Base-by-base conservation (phyloP, 1,140 invertebrate genomes). In the Agraylea sexmaculata region DNA sequence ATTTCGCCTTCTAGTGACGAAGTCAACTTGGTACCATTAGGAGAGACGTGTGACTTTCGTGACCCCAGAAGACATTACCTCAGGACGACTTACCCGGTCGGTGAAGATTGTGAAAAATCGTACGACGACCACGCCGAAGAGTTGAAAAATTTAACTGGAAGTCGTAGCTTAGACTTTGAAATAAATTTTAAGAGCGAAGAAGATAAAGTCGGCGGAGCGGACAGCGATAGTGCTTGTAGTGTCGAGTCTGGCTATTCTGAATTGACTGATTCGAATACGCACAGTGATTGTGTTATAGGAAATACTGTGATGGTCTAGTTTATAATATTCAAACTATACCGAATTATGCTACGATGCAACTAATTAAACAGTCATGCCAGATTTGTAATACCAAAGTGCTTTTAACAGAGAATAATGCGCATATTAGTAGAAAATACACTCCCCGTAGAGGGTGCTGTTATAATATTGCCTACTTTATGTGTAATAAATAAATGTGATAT, bases 211-310 rank as follows among this genome's bases (percentile, higher is more conserved):
- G 55, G 56, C 18, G 66, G 65, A 16, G n/a, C n/a, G n/a, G 68
- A 71, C 42, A 69, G 66, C 42, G 66, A 63, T 43, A 70, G 69
- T 55, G 68, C 69, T 5, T 71, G 68, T 51, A 69, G 67, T 45
- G 68, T 71, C 35, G 70, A 72, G 50, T 70, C 68, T 12, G 70
- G 70, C 8, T 72, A 70, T 47, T 70, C 68, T 12, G 70, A 72
- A 51, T 53, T 66, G 19, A 42, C 66, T 2, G 70, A 69, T 31
- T 7, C 30, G 6, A 10, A n/a, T 5, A 41, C 32, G 31, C 47
- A 45, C 6, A 29, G 27, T 16, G 47, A 49, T 10, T 45, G 43
- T 19, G 16, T 49, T 13, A 45, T 49, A 23, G 47, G 47, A 12
- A 49, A 36, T 27, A 49, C 47, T 40, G 47, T 49, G 20, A 40